phyloP scores from a whole-genome alignment of 53 echinoderm and acorn worm species.

The Crossaster papposus region DNA sequence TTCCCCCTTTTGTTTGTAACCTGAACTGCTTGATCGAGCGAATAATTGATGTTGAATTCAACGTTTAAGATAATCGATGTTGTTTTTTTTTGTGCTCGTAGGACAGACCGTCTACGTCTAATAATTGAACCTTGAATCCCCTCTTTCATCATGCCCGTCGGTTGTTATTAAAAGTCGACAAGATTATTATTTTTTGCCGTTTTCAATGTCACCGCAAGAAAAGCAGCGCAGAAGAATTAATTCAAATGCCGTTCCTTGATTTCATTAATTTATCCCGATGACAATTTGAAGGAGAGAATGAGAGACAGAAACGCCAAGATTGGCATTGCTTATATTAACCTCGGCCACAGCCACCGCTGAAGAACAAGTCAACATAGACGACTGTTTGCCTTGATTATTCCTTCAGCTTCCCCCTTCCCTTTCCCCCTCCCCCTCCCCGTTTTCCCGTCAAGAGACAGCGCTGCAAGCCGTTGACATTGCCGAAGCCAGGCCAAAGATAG shows the following conservation, averaged over 20 bases:
- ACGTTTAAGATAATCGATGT: no score
- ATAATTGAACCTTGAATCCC: no score
- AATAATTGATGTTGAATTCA: no score
- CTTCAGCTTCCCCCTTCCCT: not conserved
- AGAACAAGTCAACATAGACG: conserved; percentile 1
- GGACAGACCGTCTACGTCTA: no score
- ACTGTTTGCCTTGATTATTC: not conserved
- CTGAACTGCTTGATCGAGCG: no score
- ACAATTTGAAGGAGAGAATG: not conserved
- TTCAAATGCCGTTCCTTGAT: not conserved
- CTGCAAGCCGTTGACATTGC: not conserved
- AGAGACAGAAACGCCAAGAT: not conserved
- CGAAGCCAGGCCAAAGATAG: not conserved
- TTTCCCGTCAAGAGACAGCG: not conserved
- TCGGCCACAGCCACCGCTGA: not conserved
- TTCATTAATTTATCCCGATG: not conserved
- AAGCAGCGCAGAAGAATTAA: not conserved
- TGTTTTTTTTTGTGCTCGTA: no score
- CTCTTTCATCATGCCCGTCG: no score
- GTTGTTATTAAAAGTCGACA: no score
- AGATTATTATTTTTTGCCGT: not conserved
- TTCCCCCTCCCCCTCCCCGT: not conserved
- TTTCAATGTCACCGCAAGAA: not conserved
- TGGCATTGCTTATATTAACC: not conserved
- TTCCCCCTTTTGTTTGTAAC: no score